Base-by-base conservation (phyloP, 2,797 vertebrate species). In the Leptodactylus fallax region DNA sequence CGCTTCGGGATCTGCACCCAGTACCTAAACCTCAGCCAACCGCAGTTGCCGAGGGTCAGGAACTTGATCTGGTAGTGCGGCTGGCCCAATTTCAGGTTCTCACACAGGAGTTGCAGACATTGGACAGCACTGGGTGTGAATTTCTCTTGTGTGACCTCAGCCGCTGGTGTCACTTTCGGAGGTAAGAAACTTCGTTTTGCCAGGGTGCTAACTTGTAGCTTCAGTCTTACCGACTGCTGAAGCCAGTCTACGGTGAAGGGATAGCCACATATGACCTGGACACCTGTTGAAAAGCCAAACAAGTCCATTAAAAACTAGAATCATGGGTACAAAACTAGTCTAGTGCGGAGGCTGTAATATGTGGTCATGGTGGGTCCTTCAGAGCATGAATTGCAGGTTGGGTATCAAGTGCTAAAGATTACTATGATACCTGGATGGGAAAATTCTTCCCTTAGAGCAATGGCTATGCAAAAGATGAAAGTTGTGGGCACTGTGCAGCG, bases 231-330 rank as follows among this genome's bases (percentile, higher is more conserved):
- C 0, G 91, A 83, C 0, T 90, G 88, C 55, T 93, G 92, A 80
- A 95, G 92, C 97, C 98, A 99, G 16, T 92, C 94, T 83, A 98
- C 92, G 0, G 90, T 93, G 36, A 97, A 19, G 0, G 84, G 88
- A 7, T 95, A 21, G 0, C 91, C 92, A 83, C 92, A 90, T 0
- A 92, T 88, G 79, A 90, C 94, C 67, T 92, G 91, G 55, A 96
- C 95, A 0, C 94, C 98, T 99, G 92, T 8, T 8, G 27, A 17
- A 47, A 56, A 14, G 13, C 5, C 49, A 77, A 56, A 27, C n/a
- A 56, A 79, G 10, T 14, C 27, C 27, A 71, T 71, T 36, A 71
- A 7, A 45, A 4, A 36, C 36, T 36, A 36, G 36, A 36, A 36
- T 4, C 36, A 36, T 36, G 36, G 36, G 36, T 36, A n/a, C n/a